A percentile compares a stretch with the other conserved stretches of the same genome.
Evolutionary conservation across 2,797 vertebrate genomes (phyloP).

Genomic region (Danio jaintianensis): DNA sequence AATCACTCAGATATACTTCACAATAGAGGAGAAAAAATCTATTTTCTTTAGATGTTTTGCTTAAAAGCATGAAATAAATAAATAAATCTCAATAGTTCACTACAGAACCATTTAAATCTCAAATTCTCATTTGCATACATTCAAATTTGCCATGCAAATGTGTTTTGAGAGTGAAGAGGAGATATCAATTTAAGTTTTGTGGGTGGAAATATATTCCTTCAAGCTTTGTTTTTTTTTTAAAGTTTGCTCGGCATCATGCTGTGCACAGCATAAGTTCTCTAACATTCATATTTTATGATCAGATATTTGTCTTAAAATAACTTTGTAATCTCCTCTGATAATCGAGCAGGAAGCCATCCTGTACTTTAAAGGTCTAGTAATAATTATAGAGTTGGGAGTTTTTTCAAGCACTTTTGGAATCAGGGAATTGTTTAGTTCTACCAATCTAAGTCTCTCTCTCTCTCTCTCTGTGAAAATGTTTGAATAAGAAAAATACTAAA

Average conservation of each 20-base stretch:
- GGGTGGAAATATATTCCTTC: background rate
- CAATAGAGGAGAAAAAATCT: no score
- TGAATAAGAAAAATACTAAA: no score
- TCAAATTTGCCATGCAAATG: background rate
- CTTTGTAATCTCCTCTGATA: background rate
- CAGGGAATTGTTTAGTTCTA: background rate
- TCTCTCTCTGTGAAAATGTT: no score
- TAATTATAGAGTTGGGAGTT: background rate
- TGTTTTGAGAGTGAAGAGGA: background rate
- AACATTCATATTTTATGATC: slow-evolving; percentile 7
- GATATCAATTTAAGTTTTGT: background rate
- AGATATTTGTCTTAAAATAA: slow-evolving; percentile 11
- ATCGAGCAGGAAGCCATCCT: background rate
- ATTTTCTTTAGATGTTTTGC: no score
- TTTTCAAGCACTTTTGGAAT: background rate
- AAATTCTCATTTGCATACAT: background rate
- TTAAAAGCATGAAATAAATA: background rate
- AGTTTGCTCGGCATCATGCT: background rate
- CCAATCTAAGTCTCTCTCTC: no score
- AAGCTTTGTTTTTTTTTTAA: background rate
- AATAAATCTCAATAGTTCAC: background rate
- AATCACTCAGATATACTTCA: no score
- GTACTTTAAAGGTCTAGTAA: background rate
- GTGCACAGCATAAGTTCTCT: background rate
- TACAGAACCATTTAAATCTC: background rate